Base-by-base conservation (phyloP, 2,888 invertebrate genomes). In the Morpho helenor region DNA sequence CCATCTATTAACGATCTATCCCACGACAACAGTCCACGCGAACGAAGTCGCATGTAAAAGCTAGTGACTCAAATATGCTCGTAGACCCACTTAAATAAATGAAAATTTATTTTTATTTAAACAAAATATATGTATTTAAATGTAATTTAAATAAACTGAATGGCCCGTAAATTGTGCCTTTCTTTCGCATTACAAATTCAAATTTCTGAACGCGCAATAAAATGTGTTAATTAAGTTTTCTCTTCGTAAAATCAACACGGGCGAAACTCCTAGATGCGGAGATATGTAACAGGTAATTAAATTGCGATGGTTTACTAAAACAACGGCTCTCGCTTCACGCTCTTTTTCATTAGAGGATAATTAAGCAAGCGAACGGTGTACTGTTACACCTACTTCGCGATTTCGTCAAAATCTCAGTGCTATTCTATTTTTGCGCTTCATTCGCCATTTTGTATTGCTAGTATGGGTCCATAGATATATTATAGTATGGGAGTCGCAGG, bases 251-350 rank as follows among this genome's bases (percentile, higher is more conserved):
- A 56, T 52, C 41, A 54, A 51, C 59, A 52, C 53, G 45, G 52
- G 52, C 47, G 59, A 61, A 62, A 60, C 56, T 47, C 48, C 57
- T 55, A 58, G 61, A 61, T 61, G 49, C n/a, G 45, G 53, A 56
- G 62, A 62, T 62, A 62, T 59, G 59, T 62, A 59, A 54, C 56
- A 59, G 47, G 52, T 61, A 62, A 62, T 62, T 62, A 59, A 59
- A 48, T 31, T 59, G 56, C 52, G 56, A 59, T 49, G 58, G 55
- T 43, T 48, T 58, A 50, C 62, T 59, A 52, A 62, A 59, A 56
- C 43, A 56, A 49, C 66, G 69, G 67, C 66, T 69, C 64, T 68
- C 65, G 62, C 72, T 80, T 81, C 82, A 80, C 80, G 80, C 75
- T 82, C 78, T 77, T 80, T 68, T 79, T 75, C 59, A 59, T 69